A percentile compares a stretch with the other conserved stretches of the same genome.
These are phyloP conservation scores for Cherax quadricarinatus DNA, from an alignment of 1,140 invertebrate species.

Conservation along the genomic window DNA sequence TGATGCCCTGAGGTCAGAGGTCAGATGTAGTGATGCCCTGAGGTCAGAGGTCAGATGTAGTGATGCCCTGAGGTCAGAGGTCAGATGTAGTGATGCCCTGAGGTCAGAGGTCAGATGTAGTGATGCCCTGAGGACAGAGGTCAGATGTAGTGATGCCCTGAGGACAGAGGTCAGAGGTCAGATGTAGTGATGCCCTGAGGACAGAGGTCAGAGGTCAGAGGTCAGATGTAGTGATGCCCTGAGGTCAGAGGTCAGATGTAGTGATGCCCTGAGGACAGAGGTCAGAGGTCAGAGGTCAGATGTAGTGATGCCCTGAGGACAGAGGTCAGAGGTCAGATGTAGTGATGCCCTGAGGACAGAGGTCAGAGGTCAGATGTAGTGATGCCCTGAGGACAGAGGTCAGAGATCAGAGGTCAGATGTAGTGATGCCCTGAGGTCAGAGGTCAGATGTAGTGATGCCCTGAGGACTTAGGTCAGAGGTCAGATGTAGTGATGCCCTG, in stretches of 20 bases:
- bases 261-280: constrained; percentile 75
- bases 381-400: too few relatives aligned
- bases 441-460: too few relatives aligned
- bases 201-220: neutral
- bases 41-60: neutral
- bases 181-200: too few relatives aligned
- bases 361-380: neutral
- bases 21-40: constrained; percentile 77
- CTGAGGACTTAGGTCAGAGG: neutral
- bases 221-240: too few relatives aligned
- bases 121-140: too few relatives aligned
- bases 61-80: too few relatives aligned
- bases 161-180: neutral
- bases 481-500: constrained; percentile 74
- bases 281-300: too few relatives aligned
- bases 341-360: constrained; percentile 75
- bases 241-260: too few relatives aligned
- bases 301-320: constrained; percentile 74
- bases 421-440: too few relatives aligned
- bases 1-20: too few relatives aligned
- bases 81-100: constrained; percentile 77
- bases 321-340: neutral
- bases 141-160: too few relatives aligned
- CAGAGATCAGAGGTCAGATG: neutral
- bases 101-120: neutral